Conservation (phyloP, 2,797 vertebrate genomes). For the Oreochromis grahami region DNA sequence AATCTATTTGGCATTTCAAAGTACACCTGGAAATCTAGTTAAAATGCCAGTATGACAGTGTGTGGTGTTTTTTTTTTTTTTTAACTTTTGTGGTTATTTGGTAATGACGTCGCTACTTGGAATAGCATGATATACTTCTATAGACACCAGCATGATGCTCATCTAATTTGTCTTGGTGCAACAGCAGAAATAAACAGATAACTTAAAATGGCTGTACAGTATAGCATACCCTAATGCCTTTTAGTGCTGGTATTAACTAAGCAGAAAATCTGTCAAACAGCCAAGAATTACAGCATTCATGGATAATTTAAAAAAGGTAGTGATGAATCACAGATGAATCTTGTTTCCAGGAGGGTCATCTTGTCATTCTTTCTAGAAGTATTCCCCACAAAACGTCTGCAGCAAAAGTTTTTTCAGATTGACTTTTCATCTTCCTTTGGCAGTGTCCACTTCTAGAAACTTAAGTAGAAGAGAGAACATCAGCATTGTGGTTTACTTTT, state of each 20-base stretch:
- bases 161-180: not conserved
- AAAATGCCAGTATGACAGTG: not conserved
- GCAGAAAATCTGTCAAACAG: not conserved
- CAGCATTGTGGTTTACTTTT: not conserved
- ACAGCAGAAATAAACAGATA: not conserved
- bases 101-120: not conserved
- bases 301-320: not conserved
- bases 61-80: not conserved
- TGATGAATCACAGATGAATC: not conserved
- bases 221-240: not conserved
- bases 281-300: not conserved
- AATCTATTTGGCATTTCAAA: not conserved
- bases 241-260: not conserved
- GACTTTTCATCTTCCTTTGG: not conserved
- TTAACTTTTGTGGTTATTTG: not conserved
- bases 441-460: not conserved
- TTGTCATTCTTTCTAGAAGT: not conserved
- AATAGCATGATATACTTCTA: not conserved
- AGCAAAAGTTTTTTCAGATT: not conserved
- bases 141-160: not conserved
- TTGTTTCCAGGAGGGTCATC: not conserved
- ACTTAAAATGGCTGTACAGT: not conserved
- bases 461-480: accelerated
- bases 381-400: not conserved
- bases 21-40: not conserved